A percentile compares a stretch with the other conserved stretches of the same genome.
phyloP scores from a whole-genome alignment of 2,797 vertebrate genomes.

The Pyrocephalus nanus region DNA sequence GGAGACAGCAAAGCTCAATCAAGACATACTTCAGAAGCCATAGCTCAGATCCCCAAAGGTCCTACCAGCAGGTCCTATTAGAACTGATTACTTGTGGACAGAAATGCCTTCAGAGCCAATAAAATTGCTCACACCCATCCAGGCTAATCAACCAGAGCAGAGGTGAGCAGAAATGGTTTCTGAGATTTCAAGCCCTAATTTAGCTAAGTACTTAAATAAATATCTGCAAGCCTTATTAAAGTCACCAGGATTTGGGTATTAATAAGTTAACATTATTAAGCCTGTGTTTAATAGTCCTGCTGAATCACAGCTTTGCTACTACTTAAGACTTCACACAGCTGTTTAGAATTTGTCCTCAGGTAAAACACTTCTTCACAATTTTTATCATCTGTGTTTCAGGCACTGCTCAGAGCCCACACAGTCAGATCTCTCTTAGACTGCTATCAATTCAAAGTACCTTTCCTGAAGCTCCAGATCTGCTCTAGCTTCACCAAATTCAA shows the following conservation, averaged over 20 bases:
- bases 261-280: neutral
- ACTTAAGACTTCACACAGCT: neutral
- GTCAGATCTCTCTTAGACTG: neutral
- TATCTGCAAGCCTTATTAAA: slow-evolving; percentile 3
- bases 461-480: neutral
- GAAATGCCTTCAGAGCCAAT: neutral
- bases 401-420: neutral
- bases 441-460: neutral
- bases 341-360: neutral
- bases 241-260: neutral
- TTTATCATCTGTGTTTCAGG: neutral
- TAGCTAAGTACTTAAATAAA: slow-evolving; percentile 9
- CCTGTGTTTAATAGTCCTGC: neutral
- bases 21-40: neutral
- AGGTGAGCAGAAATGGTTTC: neutral
- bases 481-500: neutral
- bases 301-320: neutral
- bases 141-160: neutral
- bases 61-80: neutral
- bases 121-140: neutral
- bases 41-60: neutral
- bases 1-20: neutral
- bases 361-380: neutral
- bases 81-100: neutral
- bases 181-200: neutral